Evolutionary conservation across 2,888 invertebrate genomes (phyloP).

Genomic region (Apotomis betuletana): DNA sequence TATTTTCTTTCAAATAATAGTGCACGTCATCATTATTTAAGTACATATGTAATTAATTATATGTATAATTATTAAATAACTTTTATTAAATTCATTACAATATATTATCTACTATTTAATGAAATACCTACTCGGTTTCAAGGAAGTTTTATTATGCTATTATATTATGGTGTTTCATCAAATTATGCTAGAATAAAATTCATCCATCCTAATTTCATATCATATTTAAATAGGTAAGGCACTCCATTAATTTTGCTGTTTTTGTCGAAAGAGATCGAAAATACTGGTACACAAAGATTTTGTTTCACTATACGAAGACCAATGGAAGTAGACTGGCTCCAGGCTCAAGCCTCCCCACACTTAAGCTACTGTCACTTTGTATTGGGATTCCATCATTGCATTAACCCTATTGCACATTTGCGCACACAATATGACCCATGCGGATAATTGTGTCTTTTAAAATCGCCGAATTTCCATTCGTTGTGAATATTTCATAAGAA

Average conservation of each 20-base stretch:
- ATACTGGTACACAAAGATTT: conserved; percentile 65
- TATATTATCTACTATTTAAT: conserved; percentile 66
- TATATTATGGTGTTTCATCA: conserved; percentile 81
- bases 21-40: conserved; percentile 61
- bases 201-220: conserved; percentile 81
- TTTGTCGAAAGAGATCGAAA: conserved; percentile 74
- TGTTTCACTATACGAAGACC: conserved; percentile 73
- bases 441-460: conserved; percentile 18
- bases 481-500: conserved; percentile 36
- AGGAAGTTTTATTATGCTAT: conserved; percentile 75
- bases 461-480: conserved; percentile 35
- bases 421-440: conserved; percentile 9
- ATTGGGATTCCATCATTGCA: conserved; percentile 12
- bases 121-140: conserved; percentile 68
- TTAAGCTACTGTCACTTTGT: conserved; percentile 6
- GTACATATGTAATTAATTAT: conserved; percentile 51
- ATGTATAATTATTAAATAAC: conserved; percentile 64
- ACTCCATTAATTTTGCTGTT: conserved; percentile 82
- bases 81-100: conserved; percentile 70
- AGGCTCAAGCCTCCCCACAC: conserved; percentile 39
- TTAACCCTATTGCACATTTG: conserved; percentile 12
- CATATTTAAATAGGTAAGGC: conserved; percentile 83
- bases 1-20: conserved; percentile 52
- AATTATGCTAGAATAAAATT: conserved; percentile 83
- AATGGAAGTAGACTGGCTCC: conserved; percentile 71